Percentiles rank a stretch among this genome's conserved stretches.
Conservation (phyloP, 2,113 vertebrate species). For the Cathartes aura region DNA sequence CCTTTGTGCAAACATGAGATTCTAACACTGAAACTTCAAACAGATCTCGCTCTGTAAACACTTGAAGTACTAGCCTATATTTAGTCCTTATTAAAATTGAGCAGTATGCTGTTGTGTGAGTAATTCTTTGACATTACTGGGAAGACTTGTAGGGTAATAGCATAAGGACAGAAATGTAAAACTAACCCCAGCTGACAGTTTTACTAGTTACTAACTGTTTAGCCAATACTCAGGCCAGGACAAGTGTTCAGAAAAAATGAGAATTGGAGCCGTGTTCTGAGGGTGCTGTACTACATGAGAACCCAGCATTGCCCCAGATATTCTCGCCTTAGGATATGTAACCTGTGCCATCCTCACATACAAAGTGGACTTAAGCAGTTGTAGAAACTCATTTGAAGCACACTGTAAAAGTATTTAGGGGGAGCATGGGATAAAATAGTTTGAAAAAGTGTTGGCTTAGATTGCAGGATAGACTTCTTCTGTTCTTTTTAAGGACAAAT, state of each 20-base stretch:
- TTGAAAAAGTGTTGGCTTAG: neutral
- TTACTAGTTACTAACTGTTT: neutral
- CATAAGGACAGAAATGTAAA: slow-evolving; percentile 4
- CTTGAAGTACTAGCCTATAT: slow-evolving; percentile 23
- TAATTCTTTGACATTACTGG: slow-evolving; percentile 26
- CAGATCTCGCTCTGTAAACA: neutral
- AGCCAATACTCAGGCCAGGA: neutral
- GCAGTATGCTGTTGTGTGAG: slow-evolving; percentile 12
- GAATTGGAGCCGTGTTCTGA: neutral
- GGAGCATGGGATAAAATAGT: neutral
- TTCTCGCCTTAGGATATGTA: neutral
- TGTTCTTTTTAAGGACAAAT: neutral
- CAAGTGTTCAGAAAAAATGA: neutral
- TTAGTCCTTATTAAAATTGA: slow-evolving; percentile 58
- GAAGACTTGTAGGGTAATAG: neutral
- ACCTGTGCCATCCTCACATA: neutral
- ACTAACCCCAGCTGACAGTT: neutral
- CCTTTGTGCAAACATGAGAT: slow-evolving; percentile 24
- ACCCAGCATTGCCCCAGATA: neutral
- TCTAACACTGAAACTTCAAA: slow-evolving; percentile 35
- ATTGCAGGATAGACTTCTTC: neutral
- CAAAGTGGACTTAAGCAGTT: neutral
- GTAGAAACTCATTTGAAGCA: neutral
- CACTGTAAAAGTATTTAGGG: neutral
- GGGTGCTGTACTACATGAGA: neutral